Conservation (phyloP, 2,888 invertebrate genomes). For the Omphaloscelis lunosa region DNA sequence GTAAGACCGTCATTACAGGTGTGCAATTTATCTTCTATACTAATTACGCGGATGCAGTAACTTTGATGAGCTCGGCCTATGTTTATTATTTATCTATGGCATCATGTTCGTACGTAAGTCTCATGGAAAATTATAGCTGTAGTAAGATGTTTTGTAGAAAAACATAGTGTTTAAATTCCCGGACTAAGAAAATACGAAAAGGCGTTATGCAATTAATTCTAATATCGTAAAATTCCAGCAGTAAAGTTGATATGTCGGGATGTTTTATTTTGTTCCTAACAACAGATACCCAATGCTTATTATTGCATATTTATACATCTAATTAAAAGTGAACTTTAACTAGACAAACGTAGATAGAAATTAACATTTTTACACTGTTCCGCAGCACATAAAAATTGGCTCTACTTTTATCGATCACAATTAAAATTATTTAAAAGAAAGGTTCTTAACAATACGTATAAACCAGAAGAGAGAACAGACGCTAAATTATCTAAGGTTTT, state of each 20-base stretch:
- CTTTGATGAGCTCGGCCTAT: conserved; percentile 51
- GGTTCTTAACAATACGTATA: background rate
- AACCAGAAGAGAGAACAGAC: background rate
- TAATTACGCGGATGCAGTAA: conserved; percentile 62
- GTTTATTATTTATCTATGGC: conserved; percentile 57
- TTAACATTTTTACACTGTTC: conserved; percentile 7
- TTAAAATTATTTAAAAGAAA: conserved; percentile 12
- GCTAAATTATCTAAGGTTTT: conserved; percentile 36
- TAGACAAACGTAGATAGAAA: background rate
- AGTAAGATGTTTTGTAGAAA: conserved; percentile 34
- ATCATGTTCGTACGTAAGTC: conserved; percentile 24
- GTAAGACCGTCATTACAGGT: conserved; percentile 61
- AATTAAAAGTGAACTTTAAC: conserved; percentile 9
- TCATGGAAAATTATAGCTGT: conserved; percentile 36
- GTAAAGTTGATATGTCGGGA: background rate
- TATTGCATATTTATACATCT: background rate
- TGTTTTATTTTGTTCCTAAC: conserved; percentile 1
- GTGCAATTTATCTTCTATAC: conserved; percentile 67
- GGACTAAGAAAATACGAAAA: conserved; percentile 23
- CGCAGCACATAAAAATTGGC: background rate
- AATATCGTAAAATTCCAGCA: conserved; percentile 1
- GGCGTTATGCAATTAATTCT: conserved; percentile 18
- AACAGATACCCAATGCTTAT: background rate
- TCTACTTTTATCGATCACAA: conserved; percentile 7
- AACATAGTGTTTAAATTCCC: conserved; percentile 22